Evolutionary conservation across 2,797 vertebrate genomes (phyloP), one percentile per base, ranked within the genome.

Genomic region (Fistularia commersonii): DNA sequence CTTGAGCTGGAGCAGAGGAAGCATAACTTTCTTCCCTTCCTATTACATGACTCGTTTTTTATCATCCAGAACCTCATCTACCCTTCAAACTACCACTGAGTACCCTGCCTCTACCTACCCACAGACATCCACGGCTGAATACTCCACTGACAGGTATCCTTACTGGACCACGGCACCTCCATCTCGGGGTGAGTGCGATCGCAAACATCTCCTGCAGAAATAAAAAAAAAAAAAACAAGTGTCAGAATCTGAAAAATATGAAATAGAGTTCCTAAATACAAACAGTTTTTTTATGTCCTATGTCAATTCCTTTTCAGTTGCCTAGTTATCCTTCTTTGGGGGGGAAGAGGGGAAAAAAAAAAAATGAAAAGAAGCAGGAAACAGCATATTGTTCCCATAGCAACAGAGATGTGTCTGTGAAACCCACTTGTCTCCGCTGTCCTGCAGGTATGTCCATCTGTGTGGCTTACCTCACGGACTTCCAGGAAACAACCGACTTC

Each of bases 401-500:
- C 23, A 23, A 23, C 23, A 2, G 23, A 23, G 23, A 23, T 23
- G 23, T 23, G 23, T 23, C 4, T 23, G 7, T 41, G 13, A 8
- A 14, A 12, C 9, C 41, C 14, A 10, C 6, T 14, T 32, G 5
- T 32, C 23, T 38, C 4, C n/a, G 8, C 8, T 37, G 35, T 38
- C 44, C 51, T 61, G 45, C 56, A 86, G 84, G 77, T 57, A 45
- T 82, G 41, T 66, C 82, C 0, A 68, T 87, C 64, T 87, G 84
- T 52, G 11, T 85, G 51, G 72, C 79, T n/a, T 81, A 66, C 69
- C 11, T 80, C 42, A 0, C 12, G 0, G 74, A 70, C 38, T 0
- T 0, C 1, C 0, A 0, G 0, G 1, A 11, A 6, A 0, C 0
- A 0, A 1, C 0, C 0, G 0, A 0, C 1, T 0, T 0, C 3